Conservation (phyloP, 2,888 invertebrate species). For the Pachycephus smyrnensis region DNA sequence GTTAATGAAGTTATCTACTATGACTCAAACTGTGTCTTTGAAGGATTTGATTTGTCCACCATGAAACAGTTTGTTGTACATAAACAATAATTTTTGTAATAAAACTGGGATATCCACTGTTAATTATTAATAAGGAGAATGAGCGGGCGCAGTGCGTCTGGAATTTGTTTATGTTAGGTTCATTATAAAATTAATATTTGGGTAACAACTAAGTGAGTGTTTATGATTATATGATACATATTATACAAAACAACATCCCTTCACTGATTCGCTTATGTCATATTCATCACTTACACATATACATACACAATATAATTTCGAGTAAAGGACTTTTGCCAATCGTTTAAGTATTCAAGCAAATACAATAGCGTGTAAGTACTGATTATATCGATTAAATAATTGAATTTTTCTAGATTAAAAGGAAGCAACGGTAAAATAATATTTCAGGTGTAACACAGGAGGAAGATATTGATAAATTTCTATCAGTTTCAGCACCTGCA, state of each 20-base stretch:
- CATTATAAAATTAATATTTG: constrained; percentile 39
- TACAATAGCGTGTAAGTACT: neutral
- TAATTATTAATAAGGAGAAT: neutral
- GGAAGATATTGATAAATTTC: neutral
- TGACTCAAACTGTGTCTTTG: neutral
- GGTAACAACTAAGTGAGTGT: constrained; percentile 45
- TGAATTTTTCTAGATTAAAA: neutral
- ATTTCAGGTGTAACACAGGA: neutral
- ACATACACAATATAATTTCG: constrained; percentile 36
- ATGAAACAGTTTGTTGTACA: neutral
- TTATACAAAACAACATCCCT: constrained; percentile 56
- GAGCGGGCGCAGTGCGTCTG: neutral
- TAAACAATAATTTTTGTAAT: neutral
- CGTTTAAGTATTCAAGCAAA: neutral
- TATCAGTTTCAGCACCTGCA: neutral
- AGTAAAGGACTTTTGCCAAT: constrained; percentile 21
- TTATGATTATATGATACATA: constrained; percentile 52
- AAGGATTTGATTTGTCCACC: neutral
- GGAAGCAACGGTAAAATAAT: neutral
- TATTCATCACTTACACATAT: constrained; percentile 36
- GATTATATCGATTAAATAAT: neutral
- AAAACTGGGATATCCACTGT: neutral
- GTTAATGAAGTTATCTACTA: neutral
- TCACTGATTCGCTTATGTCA: constrained; percentile 43
- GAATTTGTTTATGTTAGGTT: neutral